phyloP scores from a whole-genome alignment of 2,888 invertebrate genomes.

The Mythimna pallens region DNA sequence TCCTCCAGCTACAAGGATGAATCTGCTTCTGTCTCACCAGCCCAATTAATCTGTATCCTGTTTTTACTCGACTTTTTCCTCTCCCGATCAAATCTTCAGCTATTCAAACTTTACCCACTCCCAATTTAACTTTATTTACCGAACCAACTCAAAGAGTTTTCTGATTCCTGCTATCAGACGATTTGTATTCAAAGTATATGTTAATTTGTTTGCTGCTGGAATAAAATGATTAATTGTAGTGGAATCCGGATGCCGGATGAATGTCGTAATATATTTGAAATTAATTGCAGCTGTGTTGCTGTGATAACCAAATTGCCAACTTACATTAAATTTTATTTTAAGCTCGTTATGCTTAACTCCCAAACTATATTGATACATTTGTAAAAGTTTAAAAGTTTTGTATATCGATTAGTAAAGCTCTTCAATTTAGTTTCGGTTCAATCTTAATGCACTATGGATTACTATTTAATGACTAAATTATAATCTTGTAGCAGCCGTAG shows the following conservation, averaged over 20 bases:
- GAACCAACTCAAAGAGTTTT: constrained; percentile 39
- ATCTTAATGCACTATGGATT: constrained; percentile 3
- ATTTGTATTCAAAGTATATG: constrained; percentile 48
- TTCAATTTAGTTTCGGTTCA: background rate
- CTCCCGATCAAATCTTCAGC: constrained; percentile 46
- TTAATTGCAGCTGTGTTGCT: constrained; percentile 54
- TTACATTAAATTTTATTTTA: constrained; percentile 31
- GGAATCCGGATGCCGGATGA: constrained; percentile 37
- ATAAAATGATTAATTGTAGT: constrained; percentile 55
- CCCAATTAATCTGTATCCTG: constrained; percentile 68
- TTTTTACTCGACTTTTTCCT: constrained; percentile 64
- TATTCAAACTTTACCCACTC: constrained; percentile 45
- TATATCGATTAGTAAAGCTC: constrained; percentile 5
- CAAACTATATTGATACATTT: background rate
- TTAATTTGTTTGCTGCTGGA: constrained; percentile 47
- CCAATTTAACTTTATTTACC: constrained; percentile 54
- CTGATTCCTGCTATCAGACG: constrained; percentile 26
- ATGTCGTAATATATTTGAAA: constrained; percentile 49
- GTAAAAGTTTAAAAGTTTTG: background rate
- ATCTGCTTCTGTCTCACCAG: constrained; percentile 66
- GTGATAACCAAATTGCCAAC: constrained; percentile 47
- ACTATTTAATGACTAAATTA: constrained; percentile 20
- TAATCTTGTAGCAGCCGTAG: constrained; percentile 15
- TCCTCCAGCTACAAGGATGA: constrained; percentile 71
- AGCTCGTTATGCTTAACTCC: background rate